Percentiles rank a stretch among this genome's conserved stretches.
Evolutionary conservation across 2,113 vertebrate genomes (phyloP).

Genomic region (Tragelaphus strepsiceros): DNA sequence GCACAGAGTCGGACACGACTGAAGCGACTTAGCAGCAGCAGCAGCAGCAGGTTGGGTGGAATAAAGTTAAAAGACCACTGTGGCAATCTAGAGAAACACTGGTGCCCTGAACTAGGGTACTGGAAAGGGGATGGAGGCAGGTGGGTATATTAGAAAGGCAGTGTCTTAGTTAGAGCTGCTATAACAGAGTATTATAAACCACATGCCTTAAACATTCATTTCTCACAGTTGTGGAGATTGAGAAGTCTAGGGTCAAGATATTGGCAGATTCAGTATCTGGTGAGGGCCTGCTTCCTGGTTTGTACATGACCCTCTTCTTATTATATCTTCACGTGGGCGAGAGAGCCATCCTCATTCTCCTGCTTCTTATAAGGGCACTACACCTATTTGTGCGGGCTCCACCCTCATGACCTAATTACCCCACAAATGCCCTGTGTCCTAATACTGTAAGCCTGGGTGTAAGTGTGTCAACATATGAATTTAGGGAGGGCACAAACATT

Average conservation of each 20-base stretch:
- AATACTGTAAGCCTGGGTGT: too few species aligned
- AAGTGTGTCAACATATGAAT: background rate
- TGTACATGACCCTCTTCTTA: background rate
- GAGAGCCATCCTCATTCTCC: background rate
- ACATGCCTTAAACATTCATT: background rate
- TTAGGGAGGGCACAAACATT: background rate
- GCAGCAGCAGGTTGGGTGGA: background rate
- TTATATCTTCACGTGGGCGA: background rate
- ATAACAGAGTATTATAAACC: background rate
- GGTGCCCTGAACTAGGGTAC: too few species aligned
- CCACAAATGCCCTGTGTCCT: background rate
- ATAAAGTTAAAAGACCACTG: background rate
- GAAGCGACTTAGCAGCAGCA: too few species aligned
- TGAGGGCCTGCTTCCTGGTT: background rate
- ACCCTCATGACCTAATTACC: background rate
- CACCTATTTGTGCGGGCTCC: background rate
- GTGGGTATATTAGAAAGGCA: background rate
- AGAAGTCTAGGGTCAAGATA: background rate
- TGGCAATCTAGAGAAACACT: background rate
- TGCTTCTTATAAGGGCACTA: background rate
- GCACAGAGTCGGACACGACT: too few species aligned
- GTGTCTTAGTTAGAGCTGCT: background rate
- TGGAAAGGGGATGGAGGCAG: background rate
- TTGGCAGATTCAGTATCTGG: background rate
- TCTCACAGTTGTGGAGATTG: background rate